phyloP scores from a whole-genome alignment of 2,797 vertebrate species.

The Gymnothorax reevesii region DNA sequence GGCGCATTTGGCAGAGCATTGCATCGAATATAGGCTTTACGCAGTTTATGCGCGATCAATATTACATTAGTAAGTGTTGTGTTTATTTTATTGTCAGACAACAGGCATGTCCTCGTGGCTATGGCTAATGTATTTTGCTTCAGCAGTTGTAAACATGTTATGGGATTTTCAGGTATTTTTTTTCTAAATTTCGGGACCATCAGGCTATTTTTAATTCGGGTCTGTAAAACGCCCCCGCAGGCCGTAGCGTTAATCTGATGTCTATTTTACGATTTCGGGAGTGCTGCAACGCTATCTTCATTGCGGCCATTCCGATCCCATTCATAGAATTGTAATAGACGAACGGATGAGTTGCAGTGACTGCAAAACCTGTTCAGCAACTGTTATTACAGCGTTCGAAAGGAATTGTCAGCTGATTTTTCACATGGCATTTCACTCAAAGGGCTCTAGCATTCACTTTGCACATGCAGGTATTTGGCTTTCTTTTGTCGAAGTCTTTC shows the following conservation, averaged over 20 bases:
- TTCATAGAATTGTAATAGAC: not conserved
- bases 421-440: constrained; percentile 34
- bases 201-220: not conserved
- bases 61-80: not conserved
- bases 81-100: not conserved
- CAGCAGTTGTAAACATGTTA: not conserved
- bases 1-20: constrained; percentile 2
- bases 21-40: constrained; percentile 3
- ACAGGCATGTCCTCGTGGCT: not conserved
- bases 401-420: constrained; percentile 55
- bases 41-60: constrained; percentile 16
- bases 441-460: constrained; percentile 15
- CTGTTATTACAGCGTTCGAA: constrained; percentile 39
- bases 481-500: not conserved
- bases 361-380: constrained; percentile 63
- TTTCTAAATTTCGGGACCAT: not conserved
- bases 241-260: not conserved
- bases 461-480: constrained; percentile 14
- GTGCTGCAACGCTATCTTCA: not conserved
- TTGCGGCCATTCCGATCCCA: not conserved
- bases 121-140: not conserved
- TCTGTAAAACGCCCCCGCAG: not conserved
- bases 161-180: constrained; percentile 5
- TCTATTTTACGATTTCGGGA: not conserved
- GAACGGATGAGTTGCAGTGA: constrained; percentile 1